Percentiles rank a stretch among this genome's conserved stretches.
Evolutionary conservation across 2,888 invertebrate species (phyloP).

Genomic region (Exephanes ischioxanthus): DNA sequence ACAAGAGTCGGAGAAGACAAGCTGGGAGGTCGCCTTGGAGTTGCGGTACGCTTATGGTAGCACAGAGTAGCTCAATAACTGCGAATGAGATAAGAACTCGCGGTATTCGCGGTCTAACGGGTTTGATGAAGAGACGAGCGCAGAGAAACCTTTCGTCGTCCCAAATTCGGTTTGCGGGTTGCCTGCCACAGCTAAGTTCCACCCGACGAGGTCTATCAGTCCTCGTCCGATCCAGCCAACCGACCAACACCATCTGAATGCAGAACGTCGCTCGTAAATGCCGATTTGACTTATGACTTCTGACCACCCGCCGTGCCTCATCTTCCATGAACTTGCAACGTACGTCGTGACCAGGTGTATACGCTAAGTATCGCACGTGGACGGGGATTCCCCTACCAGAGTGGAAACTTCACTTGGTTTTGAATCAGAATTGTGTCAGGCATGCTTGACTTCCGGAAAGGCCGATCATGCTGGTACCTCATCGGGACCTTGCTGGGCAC

Average conservation of each 20-base stretch:
- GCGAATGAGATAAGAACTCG: too few species aligned
- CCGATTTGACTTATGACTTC: slow-evolving; percentile 17
- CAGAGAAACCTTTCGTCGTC: background rate
- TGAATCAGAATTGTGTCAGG: too few species aligned
- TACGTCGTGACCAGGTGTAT: too few species aligned
- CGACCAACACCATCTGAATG: background rate
- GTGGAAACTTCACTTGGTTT: too few species aligned
- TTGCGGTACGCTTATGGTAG: background rate
- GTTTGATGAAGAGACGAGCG: background rate
- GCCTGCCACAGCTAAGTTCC: background rate
- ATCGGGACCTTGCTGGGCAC: too few species aligned
- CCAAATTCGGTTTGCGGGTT: background rate
- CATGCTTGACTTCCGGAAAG: too few species aligned
- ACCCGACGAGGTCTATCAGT: background rate
- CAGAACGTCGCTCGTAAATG: slow-evolving; percentile 7
- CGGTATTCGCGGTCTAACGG: too few species aligned
- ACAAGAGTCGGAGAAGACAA: too few species aligned
- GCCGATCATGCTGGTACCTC: too few species aligned
- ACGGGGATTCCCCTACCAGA: too few species aligned
- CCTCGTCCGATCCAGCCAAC: background rate
- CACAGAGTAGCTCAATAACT: background rate
- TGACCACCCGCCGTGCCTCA: background rate
- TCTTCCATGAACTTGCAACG: background rate
- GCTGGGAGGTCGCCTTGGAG: background rate
- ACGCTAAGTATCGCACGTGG: too few species aligned